A percentile compares a stretch with the other conserved stretches of the same genome.
Conservation (phyloP, 2,797 vertebrate species). For the Phalloptychus januarius region DNA sequence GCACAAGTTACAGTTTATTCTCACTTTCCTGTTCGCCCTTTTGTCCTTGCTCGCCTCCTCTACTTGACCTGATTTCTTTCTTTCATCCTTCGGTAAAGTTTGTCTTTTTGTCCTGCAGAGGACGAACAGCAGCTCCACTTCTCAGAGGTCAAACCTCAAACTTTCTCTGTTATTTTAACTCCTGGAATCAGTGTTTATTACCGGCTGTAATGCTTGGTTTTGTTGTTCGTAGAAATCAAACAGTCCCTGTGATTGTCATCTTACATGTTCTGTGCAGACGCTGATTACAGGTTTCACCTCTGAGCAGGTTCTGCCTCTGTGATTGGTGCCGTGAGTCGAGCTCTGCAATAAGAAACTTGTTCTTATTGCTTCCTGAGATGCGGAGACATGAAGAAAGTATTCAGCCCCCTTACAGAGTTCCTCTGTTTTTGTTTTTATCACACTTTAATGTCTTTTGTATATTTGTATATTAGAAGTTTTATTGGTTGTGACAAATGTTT, state of each 20-base stretch:
- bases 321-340: neutral
- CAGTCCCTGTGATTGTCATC: neutral
- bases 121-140: neutral
- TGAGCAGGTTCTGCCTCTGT: neutral
- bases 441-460: neutral
- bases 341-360: neutral
- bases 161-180: neutral
- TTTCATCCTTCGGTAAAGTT: slow-evolving; percentile 25
- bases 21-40: slow-evolving; percentile 32
- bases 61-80: slow-evolving; percentile 41
- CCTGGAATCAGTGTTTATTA: neutral
- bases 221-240: neutral
- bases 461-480: neutral
- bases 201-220: neutral
- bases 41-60: slow-evolving; percentile 20
- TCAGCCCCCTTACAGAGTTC: neutral
- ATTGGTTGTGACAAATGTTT: neutral
- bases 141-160: neutral
- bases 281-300: slow-evolving; percentile 3
- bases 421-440: neutral
- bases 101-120: slow-evolving; percentile 20
- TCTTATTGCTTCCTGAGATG: neutral
- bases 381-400: neutral
- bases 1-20: slow-evolving; percentile 4
- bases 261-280: neutral